Evolutionary conservation across 1,140 invertebrate genomes (phyloP).

Genomic region (Drosophila tani): DNA sequence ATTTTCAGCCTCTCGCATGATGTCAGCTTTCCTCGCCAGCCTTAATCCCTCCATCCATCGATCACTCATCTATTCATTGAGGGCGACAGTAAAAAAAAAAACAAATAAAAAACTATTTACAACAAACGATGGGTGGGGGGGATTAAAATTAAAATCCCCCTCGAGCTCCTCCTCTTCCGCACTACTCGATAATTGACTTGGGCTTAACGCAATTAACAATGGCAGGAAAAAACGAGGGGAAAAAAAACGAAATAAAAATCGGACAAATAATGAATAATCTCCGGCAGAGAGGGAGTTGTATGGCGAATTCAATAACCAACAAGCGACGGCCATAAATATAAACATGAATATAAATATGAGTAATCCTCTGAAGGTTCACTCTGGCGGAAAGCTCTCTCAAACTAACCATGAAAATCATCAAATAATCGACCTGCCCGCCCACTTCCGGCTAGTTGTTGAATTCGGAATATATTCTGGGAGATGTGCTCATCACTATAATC

Average conservation of each 20-base stretch:
- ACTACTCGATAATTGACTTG: constrained; percentile 68
- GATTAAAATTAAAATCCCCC: constrained; percentile 28
- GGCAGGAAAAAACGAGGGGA: constrained; percentile 43
- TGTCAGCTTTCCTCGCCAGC: background rate
- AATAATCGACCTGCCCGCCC: constrained; percentile 35
- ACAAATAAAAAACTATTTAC: constrained; percentile 15
- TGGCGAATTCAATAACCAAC: constrained; percentile 34
- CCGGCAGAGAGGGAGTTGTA: constrained; percentile 8
- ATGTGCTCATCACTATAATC: constrained; percentile 29
- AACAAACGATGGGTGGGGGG: constrained; percentile 10
- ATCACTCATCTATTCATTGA: constrained; percentile 29
- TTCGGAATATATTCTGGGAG: constrained; percentile 14
- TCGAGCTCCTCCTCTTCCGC: background rate
- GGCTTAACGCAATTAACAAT: constrained; percentile 74
- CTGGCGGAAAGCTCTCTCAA: constrained; percentile 37
- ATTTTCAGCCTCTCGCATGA: constrained; percentile 4
- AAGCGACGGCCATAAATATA: constrained; percentile 15
- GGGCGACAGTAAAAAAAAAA: constrained; percentile 16
- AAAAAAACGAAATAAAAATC: constrained; percentile 40
- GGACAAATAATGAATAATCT: constrained; percentile 40
- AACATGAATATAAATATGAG: constrained; percentile 22
- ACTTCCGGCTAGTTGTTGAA: constrained; percentile 31
- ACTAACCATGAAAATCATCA: constrained; percentile 49
- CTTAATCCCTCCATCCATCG: constrained; percentile 1
- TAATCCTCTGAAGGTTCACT: constrained; percentile 46